Conservation (phyloP, 2,888 invertebrate species). For the Drosophila suboccidentalis region DNA sequence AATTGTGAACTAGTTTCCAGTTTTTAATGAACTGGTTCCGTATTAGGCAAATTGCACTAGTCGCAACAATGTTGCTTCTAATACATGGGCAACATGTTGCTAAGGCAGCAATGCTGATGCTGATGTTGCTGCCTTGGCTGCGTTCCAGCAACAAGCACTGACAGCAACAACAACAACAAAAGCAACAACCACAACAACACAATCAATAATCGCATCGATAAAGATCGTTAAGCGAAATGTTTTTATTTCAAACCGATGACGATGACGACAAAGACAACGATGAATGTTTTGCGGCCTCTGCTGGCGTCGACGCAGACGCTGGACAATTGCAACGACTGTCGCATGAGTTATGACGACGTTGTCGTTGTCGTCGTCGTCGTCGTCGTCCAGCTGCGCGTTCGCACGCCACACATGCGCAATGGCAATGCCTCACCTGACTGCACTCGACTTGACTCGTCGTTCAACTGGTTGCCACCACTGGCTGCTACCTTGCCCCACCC, state of each 20-base stretch:
- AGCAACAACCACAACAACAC: slow-evolving; percentile 37
- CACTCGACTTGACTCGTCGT: slow-evolving; percentile 1
- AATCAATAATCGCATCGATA: slow-evolving; percentile 86
- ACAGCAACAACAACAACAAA: slow-evolving; percentile 14
- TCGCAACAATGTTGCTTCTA: slow-evolving; percentile 27
- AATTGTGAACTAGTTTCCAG: background rate
- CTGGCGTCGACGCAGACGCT: slow-evolving; percentile 1
- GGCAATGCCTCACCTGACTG: slow-evolving; percentile 70
- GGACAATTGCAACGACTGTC: slow-evolving; percentile 63
- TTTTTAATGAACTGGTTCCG: slow-evolving; percentile 19
- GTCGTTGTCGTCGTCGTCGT: slow-evolving; percentile 39
- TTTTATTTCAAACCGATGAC: slow-evolving; percentile 75
- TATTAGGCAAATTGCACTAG: background rate
- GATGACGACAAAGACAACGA: slow-evolving; percentile 38
- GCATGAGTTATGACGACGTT: slow-evolving; percentile 54
- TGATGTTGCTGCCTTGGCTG: slow-evolving; percentile 23
- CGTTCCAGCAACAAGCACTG: slow-evolving; percentile 32
- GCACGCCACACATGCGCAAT: slow-evolving; percentile 73
- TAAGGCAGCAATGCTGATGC: slow-evolving; percentile 4
- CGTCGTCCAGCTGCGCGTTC: slow-evolving; percentile 62
- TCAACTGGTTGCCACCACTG: slow-evolving; percentile 20
- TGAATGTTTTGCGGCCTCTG: slow-evolving; percentile 42
- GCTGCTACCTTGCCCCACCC: slow-evolving; percentile 27
- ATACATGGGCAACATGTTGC: slow-evolving; percentile 65
- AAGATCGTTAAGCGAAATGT: slow-evolving; percentile 84